Base-by-base conservation (phyloP, 2,113 vertebrate species). In the Myxocyprinus asiaticus region DNA sequence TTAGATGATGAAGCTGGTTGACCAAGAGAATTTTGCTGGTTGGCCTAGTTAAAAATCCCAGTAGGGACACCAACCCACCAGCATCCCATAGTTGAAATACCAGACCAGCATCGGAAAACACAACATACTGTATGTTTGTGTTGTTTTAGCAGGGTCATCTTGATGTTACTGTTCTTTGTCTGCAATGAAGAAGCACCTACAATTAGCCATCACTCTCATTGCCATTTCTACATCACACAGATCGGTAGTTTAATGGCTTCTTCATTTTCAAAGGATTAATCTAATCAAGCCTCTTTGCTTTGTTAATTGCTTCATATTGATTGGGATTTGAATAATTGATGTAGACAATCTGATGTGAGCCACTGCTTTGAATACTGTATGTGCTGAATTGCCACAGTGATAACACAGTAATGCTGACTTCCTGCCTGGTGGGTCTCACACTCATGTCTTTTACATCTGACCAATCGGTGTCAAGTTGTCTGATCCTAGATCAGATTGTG, bases 381-480 rank as follows among this genome's bases (percentile, higher is more conserved):
- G 22, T 44, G 61, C 48, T 65, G 48, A 76, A 55, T 15, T 76
- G 22, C 33, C 9, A 44, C 42, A 65, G 22, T 76, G 53, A 53
- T 55, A 14, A 45, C 73, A 45, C n/a, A 44, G 53, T 80, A 12
- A 47, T 63, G 77, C 33, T 69, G 82, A 81, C 74, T 43, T 22
- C 58, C 56, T 86, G 79, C 72, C 71, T 67, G 55, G 51, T 63
- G 56, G 62, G 15, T 33, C 22, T 33, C 3, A 33, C 51, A 45
- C 7, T 33, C 42, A 63, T 80, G 67, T 81, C 72, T 85, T 82
- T 76, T 65, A 76, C 81, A 85, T 81, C 80, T 48, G 75, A 50
- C 76, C 67, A 9, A 64, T 86, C 76, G 64, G 33, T 62, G 75
- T 82, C 53, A 64, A 84, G 80, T 80, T 80, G 81, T 70, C n/a